These are phyloP conservation scores for Peromyscus polionotus DNA, from an alignment of 2,113 vertebrate species.

Conservation along the genomic window DNA sequence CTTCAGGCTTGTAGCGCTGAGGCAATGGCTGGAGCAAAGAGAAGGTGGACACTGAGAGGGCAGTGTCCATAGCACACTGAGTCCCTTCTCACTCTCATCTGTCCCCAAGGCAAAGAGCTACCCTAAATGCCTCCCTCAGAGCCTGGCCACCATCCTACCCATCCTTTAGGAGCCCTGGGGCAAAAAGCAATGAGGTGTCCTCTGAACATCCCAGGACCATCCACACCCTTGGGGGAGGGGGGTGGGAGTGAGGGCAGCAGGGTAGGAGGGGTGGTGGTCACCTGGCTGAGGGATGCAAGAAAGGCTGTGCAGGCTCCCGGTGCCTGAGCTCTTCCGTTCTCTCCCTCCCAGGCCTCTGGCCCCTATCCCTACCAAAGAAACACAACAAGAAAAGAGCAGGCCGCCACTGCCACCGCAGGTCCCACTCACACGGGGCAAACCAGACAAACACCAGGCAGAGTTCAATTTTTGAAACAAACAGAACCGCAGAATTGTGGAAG, in stretches of 20 bases:
- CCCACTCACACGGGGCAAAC: constrained; percentile 19
- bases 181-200: neutral
- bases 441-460: neutral
- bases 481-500: neutral
- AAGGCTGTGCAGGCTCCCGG: neutral
- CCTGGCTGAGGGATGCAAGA: constrained; percentile 18
- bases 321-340: neutral
- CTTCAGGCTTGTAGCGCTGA: constrained; percentile 77
- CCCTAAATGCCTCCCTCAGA: neutral
- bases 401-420: neutral
- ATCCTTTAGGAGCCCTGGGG: neutral
- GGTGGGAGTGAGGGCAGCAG: constrained; percentile 53
- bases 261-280: constrained; percentile 63
- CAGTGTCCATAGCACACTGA: neutral
- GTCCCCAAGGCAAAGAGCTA: constrained; percentile 72
- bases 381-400: constrained; percentile 18
- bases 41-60: neutral
- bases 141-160: neutral
- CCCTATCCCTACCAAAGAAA: neutral
- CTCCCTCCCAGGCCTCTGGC: neutral
- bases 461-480: constrained; percentile 27
- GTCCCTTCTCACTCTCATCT: neutral
- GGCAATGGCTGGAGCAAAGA: constrained; percentile 65
- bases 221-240: constrained; percentile 55
- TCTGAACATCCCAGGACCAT: constrained; percentile 79